phyloP scores from a whole-genome alignment of 1,140 invertebrate species.

The Hypsibius dujardini region DNA sequence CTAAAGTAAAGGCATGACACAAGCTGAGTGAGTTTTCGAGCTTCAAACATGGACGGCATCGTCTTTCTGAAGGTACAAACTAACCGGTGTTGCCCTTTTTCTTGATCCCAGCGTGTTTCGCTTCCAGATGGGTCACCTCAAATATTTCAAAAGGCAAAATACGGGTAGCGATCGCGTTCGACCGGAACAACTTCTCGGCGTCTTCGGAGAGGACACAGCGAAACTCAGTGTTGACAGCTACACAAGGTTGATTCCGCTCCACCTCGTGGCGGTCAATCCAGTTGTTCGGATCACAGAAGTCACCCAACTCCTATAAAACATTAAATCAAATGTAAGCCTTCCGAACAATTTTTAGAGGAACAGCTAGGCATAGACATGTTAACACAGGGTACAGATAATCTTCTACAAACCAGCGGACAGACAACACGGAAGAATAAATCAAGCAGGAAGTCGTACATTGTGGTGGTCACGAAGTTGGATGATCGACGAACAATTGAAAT shows the following conservation, averaged over 20 bases:
- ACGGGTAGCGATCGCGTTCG: neutral
- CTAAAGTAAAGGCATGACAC: too few relatives aligned
- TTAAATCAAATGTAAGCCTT: too few relatives aligned
- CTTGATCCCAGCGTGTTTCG: neutral
- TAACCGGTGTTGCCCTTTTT: neutral
- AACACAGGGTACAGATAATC: too few relatives aligned
- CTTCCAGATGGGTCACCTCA: neutral
- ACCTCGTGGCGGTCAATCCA: neutral
- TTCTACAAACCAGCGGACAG: too few relatives aligned
- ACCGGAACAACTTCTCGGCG: neutral
- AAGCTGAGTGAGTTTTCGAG: too few relatives aligned
- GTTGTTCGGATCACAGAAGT: neutral
- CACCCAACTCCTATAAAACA: neutral
- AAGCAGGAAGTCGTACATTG: too few relatives aligned
- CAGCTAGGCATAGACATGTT: neutral
- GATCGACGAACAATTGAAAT: too few relatives aligned
- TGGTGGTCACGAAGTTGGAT: too few relatives aligned
- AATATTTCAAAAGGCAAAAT: slow-evolving; percentile 10
- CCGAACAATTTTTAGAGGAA: neutral
- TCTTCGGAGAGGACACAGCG: neutral
- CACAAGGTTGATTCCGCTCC: neutral
- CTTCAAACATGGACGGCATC: too few relatives aligned
- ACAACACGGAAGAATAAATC: too few relatives aligned
- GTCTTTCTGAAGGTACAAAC: too few relatives aligned
- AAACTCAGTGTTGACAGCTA: neutral